Conservation (phyloP, 2,888 invertebrate genomes). For the Norana najaformis region DNA sequence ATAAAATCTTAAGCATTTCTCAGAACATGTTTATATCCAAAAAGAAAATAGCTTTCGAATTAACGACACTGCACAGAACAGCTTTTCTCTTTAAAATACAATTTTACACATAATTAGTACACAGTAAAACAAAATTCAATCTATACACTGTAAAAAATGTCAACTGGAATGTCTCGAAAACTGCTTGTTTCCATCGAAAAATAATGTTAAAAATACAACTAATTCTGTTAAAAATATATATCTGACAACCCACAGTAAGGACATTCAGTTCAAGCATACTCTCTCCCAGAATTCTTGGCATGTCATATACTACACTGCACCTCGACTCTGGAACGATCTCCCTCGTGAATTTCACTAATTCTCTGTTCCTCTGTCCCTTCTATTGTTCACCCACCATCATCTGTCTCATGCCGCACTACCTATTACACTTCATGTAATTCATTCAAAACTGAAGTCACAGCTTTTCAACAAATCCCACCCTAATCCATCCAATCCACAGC, state of each 20-base stretch:
- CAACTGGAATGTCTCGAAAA: neutral
- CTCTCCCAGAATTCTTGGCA: neutral
- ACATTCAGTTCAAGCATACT: neutral
- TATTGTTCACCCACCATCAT: no score
- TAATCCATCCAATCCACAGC: no score
- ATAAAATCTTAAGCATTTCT: neutral
- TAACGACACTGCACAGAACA: neutral
- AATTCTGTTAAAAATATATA: neutral
- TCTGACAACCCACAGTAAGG: no score
- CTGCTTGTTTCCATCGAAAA: neutral
- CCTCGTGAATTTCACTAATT: no score
- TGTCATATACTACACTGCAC: no score
- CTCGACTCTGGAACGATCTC: no score
- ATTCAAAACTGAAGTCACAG: no score
- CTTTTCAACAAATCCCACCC: no score
- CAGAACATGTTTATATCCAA: neutral
- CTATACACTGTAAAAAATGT: neutral
- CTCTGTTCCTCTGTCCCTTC: no score
- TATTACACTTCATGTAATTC: no score
- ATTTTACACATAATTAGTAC: neutral
- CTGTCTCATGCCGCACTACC: no score
- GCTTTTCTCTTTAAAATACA: neutral
- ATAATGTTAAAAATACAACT: neutral
- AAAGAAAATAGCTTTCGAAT: neutral
- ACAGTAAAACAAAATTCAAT: neutral